Evolutionary conservation across 2,888 invertebrate species (phyloP).

Genomic region (Cephus spinipes): DNA sequence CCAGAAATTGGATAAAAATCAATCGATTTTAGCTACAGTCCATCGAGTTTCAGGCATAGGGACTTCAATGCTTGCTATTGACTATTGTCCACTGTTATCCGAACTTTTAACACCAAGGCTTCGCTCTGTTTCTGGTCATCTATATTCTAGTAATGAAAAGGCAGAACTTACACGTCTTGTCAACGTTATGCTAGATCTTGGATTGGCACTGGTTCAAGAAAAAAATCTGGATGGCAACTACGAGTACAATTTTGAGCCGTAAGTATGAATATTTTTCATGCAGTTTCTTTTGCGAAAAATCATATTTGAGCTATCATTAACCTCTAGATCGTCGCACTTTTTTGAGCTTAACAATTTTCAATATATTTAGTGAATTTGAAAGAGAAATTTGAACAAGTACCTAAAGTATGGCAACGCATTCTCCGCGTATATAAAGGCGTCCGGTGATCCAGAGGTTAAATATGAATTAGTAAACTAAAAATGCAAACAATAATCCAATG

Average conservation of each 20-base stretch:
- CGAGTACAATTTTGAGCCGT: slow-evolving; percentile 68
- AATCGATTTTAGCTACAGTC: slow-evolving; percentile 44
- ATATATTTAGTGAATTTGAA: too few species aligned
- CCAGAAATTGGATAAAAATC: slow-evolving; percentile 50
- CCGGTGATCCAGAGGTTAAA: background rate
- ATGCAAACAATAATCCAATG: background rate
- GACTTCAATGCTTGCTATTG: slow-evolving; percentile 45
- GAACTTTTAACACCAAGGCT: slow-evolving; percentile 59
- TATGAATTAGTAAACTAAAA: background rate
- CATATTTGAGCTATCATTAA: background rate
- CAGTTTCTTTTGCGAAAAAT: background rate
- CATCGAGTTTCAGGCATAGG: slow-evolving; percentile 50
- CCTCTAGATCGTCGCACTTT: too few species aligned
- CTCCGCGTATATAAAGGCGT: too few species aligned
- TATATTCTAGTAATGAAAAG: slow-evolving; percentile 81
- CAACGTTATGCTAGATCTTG: slow-evolving; percentile 89
- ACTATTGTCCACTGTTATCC: slow-evolving; percentile 53
- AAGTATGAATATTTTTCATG: slow-evolving; percentile 29
- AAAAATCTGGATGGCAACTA: slow-evolving; percentile 83
- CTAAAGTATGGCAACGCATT: too few species aligned
- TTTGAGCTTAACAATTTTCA: too few species aligned
- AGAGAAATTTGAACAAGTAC: too few species aligned
- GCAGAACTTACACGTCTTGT: slow-evolving; percentile 78
- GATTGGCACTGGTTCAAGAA: slow-evolving; percentile 86
- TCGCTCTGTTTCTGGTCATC: slow-evolving; percentile 71